These are phyloP conservation scores for Lates japonicus DNA, from an alignment of 2,797 vertebrate species.

Conservation along the genomic window DNA sequence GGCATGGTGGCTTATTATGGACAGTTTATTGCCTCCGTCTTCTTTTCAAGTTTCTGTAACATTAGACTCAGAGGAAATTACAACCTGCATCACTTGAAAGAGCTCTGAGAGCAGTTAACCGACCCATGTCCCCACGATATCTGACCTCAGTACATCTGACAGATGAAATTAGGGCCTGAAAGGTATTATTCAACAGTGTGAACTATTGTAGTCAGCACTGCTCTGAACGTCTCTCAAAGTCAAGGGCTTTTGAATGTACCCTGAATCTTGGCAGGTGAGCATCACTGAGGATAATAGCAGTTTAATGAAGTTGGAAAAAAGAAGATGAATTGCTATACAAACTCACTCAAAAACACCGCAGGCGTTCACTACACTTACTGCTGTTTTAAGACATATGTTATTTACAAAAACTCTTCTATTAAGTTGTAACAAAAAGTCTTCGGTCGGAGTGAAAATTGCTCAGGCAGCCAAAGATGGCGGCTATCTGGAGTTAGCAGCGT, in stretches of 20 bases:
- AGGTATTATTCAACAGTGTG: conserved; percentile 34
- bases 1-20: conserved; percentile 49
- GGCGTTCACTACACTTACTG: conserved; percentile 25
- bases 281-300: conserved; percentile 3
- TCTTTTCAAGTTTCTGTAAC: conserved; percentile 62
- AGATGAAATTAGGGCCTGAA: conserved; percentile 39
- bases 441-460: too few species aligned
- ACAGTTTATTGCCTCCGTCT: conserved; percentile 60
- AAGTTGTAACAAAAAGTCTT: background rate
- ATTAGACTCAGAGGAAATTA: conserved; percentile 59
- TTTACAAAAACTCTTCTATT: background rate
- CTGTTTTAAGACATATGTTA: conserved; percentile 1
- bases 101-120: conserved; percentile 50
- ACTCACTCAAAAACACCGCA: conserved; percentile 10
- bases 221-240: background rate
- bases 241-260: conserved; percentile 32
- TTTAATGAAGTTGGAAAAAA: background rate
- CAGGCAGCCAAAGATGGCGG: background rate
- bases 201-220: conserved; percentile 23
- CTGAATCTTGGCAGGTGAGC: conserved; percentile 34
- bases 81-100: conserved; percentile 52
- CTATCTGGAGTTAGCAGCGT: background rate
- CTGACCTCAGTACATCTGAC: conserved; percentile 51
- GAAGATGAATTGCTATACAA: conserved; percentile 11
- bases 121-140: conserved; percentile 37